Conservation (phyloP, 1,140 invertebrate genomes). For the Macrocentrus cingulum region DNA sequence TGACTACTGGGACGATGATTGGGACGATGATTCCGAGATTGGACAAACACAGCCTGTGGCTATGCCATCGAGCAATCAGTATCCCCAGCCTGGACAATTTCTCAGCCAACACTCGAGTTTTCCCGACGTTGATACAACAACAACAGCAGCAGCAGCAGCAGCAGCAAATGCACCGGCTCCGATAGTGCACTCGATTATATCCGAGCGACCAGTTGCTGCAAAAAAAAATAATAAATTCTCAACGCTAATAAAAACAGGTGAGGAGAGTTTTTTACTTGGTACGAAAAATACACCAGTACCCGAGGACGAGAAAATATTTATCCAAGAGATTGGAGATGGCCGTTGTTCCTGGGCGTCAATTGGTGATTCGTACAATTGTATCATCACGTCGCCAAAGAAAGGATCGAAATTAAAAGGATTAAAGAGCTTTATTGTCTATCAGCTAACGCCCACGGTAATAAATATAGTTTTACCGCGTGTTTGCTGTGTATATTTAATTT, state of each 20-base stretch:
- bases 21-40: conserved; percentile 86
- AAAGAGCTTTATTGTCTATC: conserved; percentile 97
- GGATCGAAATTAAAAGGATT: conserved; percentile 96
- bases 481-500: too few relatives aligned
- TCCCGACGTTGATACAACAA: conserved; percentile 7
- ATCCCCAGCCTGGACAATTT: conserved; percentile 46
- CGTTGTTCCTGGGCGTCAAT: conserved; percentile 74
- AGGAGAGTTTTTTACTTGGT: conserved; percentile 89
- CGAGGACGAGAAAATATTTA: conserved; percentile 76
- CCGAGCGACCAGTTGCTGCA: conserved; percentile 63
- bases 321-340: conserved; percentile 69
- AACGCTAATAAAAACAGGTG: conserved; percentile 86
- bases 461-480: too few relatives aligned
- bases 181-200: conserved; percentile 57
- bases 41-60: conserved; percentile 72
- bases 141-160: too few relatives aligned
- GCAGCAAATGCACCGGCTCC: too few relatives aligned
- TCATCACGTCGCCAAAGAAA: conserved; percentile 93
- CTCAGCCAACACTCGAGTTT: conserved; percentile 31
- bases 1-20: conserved; percentile 82
- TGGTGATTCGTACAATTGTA: conserved; percentile 75
- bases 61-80: conserved; percentile 60
- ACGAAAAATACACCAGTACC: conserved; percentile 70
- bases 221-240: conserved; percentile 89
- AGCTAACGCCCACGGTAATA: conserved; percentile 85